Conservation (phyloP, 2,113 vertebrate genomes). For the Melospiza georgiana region DNA sequence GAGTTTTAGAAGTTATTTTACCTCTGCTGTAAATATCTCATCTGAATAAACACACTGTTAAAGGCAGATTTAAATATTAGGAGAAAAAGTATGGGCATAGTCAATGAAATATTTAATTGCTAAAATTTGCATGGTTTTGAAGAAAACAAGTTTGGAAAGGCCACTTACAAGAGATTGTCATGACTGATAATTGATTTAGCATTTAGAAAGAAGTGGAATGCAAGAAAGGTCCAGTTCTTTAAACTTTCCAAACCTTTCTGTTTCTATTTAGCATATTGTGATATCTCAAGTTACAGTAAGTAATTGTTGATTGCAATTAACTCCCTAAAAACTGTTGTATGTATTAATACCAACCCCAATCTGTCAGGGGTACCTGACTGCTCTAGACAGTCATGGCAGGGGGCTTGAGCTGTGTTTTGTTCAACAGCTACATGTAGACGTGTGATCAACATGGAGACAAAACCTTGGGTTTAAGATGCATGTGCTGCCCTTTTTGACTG, state of each 20-base stretch:
- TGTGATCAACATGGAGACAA: background rate
- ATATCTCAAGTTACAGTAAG: background rate
- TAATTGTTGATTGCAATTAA: background rate
- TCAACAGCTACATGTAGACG: background rate
- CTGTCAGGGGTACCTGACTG: background rate
- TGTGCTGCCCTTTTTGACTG: background rate
- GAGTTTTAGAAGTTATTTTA: background rate
- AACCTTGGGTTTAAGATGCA: background rate
- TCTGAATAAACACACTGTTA: background rate
- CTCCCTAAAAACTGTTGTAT: background rate
- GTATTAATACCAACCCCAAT: background rate
- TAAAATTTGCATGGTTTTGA: background rate
- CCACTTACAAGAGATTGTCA: background rate
- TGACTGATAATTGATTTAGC: background rate
- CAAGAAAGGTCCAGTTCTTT: background rate
- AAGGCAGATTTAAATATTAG: background rate
- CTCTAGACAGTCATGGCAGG: background rate
- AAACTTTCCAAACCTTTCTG: background rate
- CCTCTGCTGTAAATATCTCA: background rate
- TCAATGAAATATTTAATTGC: background rate
- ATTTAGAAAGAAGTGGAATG: background rate
- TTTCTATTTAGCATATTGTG: background rate
- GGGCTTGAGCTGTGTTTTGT: background rate
- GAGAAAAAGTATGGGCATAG: background rate
- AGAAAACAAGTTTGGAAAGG: background rate